Evolutionary conservation across 2,113 vertebrate species (phyloP), one percentile per base, ranked within the genome.

Genomic region (Colossoma macropomum): DNA sequence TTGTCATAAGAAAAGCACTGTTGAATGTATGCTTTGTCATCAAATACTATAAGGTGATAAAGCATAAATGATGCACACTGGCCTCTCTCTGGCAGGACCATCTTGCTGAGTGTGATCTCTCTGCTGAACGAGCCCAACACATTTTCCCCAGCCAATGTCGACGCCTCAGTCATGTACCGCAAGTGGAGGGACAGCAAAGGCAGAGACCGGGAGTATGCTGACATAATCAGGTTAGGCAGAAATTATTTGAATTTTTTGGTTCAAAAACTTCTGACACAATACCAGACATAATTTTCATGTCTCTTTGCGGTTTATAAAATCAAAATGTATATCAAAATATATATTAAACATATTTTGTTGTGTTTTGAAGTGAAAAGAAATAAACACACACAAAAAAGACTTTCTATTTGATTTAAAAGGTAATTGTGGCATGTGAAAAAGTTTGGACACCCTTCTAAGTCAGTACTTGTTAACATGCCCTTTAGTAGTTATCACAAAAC

Each of bases 101-200:
- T 99, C 85, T 95, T 99, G 56, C 95, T 99, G 85, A 99, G 97
- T 0, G 97, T 99, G 34, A 99, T 99, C 92, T 99, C 97, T 0
- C 93, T 99, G 85, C 94, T 99, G 80, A 99, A 98, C 0, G 97
- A 99, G 82, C 97, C 97, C 68, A 99, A 99, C 95, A 98, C 97
- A 0, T 99, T 96, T 78, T 99, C 97, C 0, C 97, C 97, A 0
- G 97, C 97, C 86, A 99, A 99, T 0, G 97, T 99, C 73, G 97
- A 99, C 0, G 97, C 97, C 0, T 99, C 97, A 0, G 97, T 99
- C 87, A 99, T 99, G 97, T 99, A 99, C 93, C 93, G 97, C 83
- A 98, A 95, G 84, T 99, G 97, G 97, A 95, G 96, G 79, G 97
- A 99, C 88, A 99, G 97, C 91, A 97, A 97, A 89, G 98, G 97